These are phyloP conservation scores for Plagodis dolabraria DNA, from an alignment of 2,888 invertebrate genomes.

Conservation along the genomic window DNA sequence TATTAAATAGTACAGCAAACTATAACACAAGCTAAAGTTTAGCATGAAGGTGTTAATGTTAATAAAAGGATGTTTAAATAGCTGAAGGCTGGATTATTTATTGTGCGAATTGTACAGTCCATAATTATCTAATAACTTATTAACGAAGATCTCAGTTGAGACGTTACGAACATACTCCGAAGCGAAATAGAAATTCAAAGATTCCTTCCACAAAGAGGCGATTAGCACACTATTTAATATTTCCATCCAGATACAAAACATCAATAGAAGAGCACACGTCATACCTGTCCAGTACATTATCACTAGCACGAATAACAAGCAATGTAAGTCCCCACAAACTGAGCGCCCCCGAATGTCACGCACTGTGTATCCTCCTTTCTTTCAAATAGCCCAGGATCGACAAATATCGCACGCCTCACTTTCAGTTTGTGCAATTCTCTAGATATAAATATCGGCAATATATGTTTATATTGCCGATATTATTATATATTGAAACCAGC, in stretches of 20 bases:
- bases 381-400: too few species aligned
- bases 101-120: conserved; percentile 10
- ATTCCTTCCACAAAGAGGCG: background rate
- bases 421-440: too few species aligned
- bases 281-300: conserved; percentile 6
- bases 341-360: too few species aligned
- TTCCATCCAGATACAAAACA: conserved; percentile 10
- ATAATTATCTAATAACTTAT: background rate
- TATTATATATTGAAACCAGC: too few species aligned
- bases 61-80: background rate
- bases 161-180: background rate
- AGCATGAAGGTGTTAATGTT: background rate
- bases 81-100: conserved; percentile 6
- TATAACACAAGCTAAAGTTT: conserved; percentile 1
- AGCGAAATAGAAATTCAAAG: conserved; percentile 1
- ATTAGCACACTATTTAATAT: conserved; percentile 16
- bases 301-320: too few species aligned
- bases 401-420: too few species aligned
- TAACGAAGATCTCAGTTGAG: background rate
- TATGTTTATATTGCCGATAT: too few species aligned
- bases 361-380: too few species aligned
- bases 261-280: conserved; percentile 18
- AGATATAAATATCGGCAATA: too few species aligned
- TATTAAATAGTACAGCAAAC: conserved; percentile 13
- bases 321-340: too few species aligned